A percentile compares a stretch with the other conserved stretches of the same genome.
Conservation (phyloP, 2,888 invertebrate genomes). For the Andrena hattorfiana region DNA sequence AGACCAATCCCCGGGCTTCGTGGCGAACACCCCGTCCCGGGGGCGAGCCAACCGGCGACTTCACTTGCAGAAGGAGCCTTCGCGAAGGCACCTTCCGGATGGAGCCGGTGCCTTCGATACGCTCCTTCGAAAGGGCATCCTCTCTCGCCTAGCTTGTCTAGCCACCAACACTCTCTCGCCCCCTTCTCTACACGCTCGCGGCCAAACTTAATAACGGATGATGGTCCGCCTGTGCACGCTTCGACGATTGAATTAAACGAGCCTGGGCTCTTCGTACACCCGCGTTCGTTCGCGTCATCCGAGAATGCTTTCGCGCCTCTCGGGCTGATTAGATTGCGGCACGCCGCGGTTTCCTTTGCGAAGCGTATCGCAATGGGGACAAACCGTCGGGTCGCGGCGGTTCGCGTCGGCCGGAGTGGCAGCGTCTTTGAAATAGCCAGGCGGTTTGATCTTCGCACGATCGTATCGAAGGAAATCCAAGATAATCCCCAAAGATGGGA, state of each 20-base stretch:
- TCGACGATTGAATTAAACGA: slow-evolving; percentile 69
- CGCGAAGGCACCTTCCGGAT: slow-evolving; percentile 70
- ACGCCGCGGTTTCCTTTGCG: neutral
- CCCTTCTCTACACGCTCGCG: slow-evolving; percentile 57
- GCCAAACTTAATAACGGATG: slow-evolving; percentile 70
- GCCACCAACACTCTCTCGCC: slow-evolving; percentile 21
- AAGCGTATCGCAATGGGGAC: neutral
- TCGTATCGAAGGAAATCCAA: neutral
- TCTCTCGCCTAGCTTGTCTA: slow-evolving; percentile 25
- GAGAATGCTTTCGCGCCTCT: slow-evolving; percentile 15
- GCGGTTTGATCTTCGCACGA: too few species aligned
- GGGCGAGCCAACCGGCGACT: slow-evolving; percentile 73
- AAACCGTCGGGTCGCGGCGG: too few species aligned
- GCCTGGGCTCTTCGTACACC: slow-evolving; percentile 2
- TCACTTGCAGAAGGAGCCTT: slow-evolving; percentile 72
- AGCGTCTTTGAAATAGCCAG: too few species aligned
- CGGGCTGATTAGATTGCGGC: slow-evolving; percentile 50
- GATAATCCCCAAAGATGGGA: neutral
- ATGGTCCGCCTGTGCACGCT: slow-evolving; percentile 65
- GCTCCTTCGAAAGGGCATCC: slow-evolving; percentile 44
- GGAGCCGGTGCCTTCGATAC: slow-evolving; percentile 60
- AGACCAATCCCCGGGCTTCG: slow-evolving; percentile 81
- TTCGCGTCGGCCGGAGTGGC: too few species aligned
- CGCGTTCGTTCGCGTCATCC: slow-evolving; percentile 10
- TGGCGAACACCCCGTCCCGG: slow-evolving; percentile 72